phyloP scores from a whole-genome alignment of 2,888 invertebrate genomes.

The Sceliomorpha sp. region DNA sequence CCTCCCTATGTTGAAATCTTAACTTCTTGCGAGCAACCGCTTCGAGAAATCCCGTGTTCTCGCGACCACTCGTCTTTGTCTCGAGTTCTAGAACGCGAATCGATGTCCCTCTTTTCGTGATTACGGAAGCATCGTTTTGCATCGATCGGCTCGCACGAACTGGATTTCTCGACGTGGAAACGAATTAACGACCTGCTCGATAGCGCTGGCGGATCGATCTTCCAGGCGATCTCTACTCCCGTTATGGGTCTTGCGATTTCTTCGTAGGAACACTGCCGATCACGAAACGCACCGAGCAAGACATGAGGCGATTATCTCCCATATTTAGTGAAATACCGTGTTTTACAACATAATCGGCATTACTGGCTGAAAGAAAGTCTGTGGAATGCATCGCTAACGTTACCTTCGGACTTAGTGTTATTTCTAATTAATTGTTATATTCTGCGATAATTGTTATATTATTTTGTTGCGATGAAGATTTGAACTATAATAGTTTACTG shows the following conservation, averaged over 20 bases:
- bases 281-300: slow-evolving; percentile 50
- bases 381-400: too few relatives aligned
- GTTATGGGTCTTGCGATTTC: slow-evolving; percentile 50
- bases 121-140: slow-evolving; percentile 60
- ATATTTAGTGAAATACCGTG: slow-evolving; percentile 48
- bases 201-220: slow-evolving; percentile 59
- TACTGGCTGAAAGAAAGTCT: slow-evolving; percentile 32
- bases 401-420: slow-evolving; percentile 36
- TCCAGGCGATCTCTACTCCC: slow-evolving; percentile 50
- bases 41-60: slow-evolving; percentile 41
- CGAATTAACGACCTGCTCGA: slow-evolving; percentile 60
- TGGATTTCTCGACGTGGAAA: slow-evolving; percentile 59
- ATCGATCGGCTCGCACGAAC: slow-evolving; percentile 58
- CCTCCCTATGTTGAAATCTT: slow-evolving; percentile 32
- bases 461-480: too few relatives aligned
- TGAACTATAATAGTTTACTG: too few relatives aligned
- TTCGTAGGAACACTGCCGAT: slow-evolving; percentile 45
- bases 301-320: slow-evolving; percentile 51
- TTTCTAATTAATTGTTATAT: slow-evolving; percentile 30
- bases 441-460: too few relatives aligned
- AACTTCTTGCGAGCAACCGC: slow-evolving; percentile 30
- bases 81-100: slow-evolving; percentile 43
- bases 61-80: slow-evolving; percentile 58
- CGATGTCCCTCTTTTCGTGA: slow-evolving; percentile 53
- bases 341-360: slow-evolving; percentile 51